Conservation (phyloP, 2,888 invertebrate species). For the Amblyjoppa fuscipennis region DNA sequence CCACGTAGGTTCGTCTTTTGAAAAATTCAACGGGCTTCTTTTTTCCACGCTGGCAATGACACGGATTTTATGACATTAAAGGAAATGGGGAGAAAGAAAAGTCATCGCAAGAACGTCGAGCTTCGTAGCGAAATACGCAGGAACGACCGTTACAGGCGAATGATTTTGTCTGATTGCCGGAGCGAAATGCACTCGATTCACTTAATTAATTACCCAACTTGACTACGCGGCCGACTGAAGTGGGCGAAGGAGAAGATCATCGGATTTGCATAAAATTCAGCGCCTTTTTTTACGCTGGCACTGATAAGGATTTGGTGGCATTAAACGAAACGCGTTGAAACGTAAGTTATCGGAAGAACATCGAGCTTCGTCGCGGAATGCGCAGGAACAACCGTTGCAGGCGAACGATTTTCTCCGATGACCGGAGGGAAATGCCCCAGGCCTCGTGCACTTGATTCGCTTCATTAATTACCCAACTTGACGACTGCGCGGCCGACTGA, state of each 20-base stretch:
- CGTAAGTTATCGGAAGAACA: neutral
- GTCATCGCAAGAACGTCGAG: neutral
- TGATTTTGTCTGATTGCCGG: conserved; percentile 44
- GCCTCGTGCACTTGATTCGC: conserved; percentile 60
- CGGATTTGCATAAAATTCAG: conserved; percentile 48
- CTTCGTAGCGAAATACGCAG: neutral
- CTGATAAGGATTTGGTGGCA: neutral
- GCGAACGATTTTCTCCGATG: conserved; percentile 62
- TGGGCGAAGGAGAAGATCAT: conserved; percentile 70
- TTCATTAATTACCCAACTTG: conserved; percentile 75
- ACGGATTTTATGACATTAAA: neutral
- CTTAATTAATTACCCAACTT: conserved; percentile 75
- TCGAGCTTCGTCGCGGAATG: neutral
- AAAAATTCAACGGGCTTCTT: neutral
- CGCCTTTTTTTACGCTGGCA: neutral
- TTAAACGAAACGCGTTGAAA: neutral
- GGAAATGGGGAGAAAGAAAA: neutral
- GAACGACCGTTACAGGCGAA: conserved; percentile 51
- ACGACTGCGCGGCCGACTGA: conserved; percentile 44
- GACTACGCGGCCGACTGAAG: conserved; percentile 45
- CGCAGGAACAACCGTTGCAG: conserved; percentile 9
- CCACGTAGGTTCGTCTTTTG: neutral
- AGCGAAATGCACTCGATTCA: conserved; percentile 57
- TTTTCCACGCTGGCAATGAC: neutral
- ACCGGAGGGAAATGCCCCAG: conserved; percentile 37